phyloP scores from a whole-genome alignment of 1,140 invertebrate genomes.

The Hermetia illucens region DNA sequence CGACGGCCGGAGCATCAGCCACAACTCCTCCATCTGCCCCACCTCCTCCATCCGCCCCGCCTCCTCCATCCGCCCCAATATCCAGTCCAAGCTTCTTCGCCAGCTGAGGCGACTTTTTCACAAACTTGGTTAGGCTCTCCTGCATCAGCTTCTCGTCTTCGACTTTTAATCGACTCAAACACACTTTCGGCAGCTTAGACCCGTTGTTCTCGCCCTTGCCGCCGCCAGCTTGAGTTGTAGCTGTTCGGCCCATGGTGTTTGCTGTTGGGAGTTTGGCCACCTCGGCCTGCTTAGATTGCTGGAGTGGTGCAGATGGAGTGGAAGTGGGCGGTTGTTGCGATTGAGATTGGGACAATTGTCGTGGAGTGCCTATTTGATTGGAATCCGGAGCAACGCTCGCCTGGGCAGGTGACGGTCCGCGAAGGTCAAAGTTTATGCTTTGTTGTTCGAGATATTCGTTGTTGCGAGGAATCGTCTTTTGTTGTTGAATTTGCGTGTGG shows the following conservation, averaged over 20 bases:
- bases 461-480: constrained; percentile 7
- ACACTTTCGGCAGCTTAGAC: constrained; percentile 35
- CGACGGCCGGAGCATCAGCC: background rate
- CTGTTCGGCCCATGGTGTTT: constrained; percentile 8
- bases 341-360: background rate
- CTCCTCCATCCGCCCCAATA: constrained; percentile 9
- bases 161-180: constrained; percentile 42
- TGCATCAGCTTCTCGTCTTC: constrained; percentile 48
- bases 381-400: constrained; percentile 35
- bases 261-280: constrained; percentile 26
- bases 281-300: constrained; percentile 29
- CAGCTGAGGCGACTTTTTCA: constrained; percentile 40
- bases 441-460: constrained; percentile 13
- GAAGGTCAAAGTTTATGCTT: constrained; percentile 6
- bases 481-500: constrained; percentile 1
- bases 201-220: constrained; percentile 11
- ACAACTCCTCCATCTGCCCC: constrained; percentile 2
- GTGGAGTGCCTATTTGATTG: constrained; percentile 3
- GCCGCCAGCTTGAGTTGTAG: constrained; percentile 9
- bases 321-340: constrained; percentile 6
- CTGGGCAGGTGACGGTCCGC: constrained; percentile 40
- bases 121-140: constrained; percentile 42
- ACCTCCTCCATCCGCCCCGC: constrained; percentile 11
- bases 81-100: constrained; percentile 39
- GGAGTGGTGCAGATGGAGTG: constrained; percentile 16